Evolutionary conservation across 1,140 invertebrate genomes (phyloP), one percentile per base, ranked within the genome.

Genomic region (Centruroides sculpturatus): DNA sequence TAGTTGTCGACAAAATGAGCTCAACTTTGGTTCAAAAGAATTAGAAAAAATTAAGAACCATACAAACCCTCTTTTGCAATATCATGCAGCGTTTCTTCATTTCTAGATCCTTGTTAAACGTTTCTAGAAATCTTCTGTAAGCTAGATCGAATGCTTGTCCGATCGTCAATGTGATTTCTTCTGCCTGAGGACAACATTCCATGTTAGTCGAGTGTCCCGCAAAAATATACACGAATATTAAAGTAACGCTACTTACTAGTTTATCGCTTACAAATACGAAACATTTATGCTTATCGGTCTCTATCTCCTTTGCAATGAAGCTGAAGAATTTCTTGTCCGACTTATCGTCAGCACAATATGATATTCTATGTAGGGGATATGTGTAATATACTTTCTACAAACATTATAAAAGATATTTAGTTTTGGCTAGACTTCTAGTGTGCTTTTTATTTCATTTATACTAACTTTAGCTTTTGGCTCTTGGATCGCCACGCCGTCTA

Each of bases 341-440:
- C 74, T 97, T 97, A 73, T 98, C 94, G 73, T 97, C 93, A 6
- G 94, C 93, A 77, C 94, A 97, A 75, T 97, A 98, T 0, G 92
- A 96, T 75, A 98, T 97, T 73, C 92, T 82, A 74, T 98, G 92
- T n/a, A 98, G 75, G 1, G 93, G 92, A 74, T 95, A 97, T 73
- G 96, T 92, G 74, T 95, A 87, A 69, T 92, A 77, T 55, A 95
- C 90, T 70, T 78, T 41, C 41, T 41, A 35, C 12, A 12, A 36
- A 10, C 13, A 47, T 53, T 12, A 51, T 34, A 51, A 12, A 51
- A 51, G 49, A 36, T 34, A 23, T 53, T 36, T 53, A 34, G 51
- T 3, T 34, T 51, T 51, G 2, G 49, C 49, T 34, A 34, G 49
- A n/a, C 49, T 34, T 34, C 0, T n/a, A 34, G 49, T 51, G 49